Evolutionary conservation across 2,113 vertebrate species (phyloP), one percentile per base, ranked within the genome.

Genomic region (Typhlomys cinereus): DNA sequence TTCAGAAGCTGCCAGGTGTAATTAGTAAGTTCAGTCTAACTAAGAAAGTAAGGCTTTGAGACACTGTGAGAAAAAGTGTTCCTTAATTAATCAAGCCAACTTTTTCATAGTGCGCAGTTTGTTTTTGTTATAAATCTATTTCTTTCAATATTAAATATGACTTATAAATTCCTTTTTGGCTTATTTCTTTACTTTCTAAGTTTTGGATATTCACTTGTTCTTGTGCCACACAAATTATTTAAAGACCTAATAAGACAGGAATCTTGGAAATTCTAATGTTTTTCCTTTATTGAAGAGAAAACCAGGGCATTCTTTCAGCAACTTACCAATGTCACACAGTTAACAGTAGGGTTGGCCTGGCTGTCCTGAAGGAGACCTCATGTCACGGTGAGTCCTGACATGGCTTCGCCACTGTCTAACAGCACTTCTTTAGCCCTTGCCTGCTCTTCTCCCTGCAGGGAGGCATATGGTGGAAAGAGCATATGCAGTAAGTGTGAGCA

Each of bases 41-140:
- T 92, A 6, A 87, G 92, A n/a, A 92, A 95, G 80, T 48, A 76
- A 88, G 73, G 12, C 17, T 34, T 81, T 20, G 59, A 91, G 44
- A 31, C 44, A 41, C 31, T 34, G 7, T 36, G 73, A 29, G 76
- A 57, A 92, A 66, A 85, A 25, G 18, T 67, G n/a, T 89, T 62
- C 36, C 31, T 44, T 7, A 90, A 59, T 83, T 67, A 59, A 8
- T 79, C 34, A 66, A 90, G 85, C 81, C 54, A 50, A n/a, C 20
- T 4, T 23, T 61, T 90, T 74, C 61, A 76, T 36, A 93, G 64
- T 57, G 41, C 31, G 6, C n/a, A 41, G 17, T 9, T 74, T 78
- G n/a, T 73, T 81, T 36, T 66, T n/a, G 7, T 29, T 83, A 79
- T 31, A 27, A 23, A 57, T 64, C n/a, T 44, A 50, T 52, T 74